Evolutionary conservation across 2,113 vertebrate genomes (phyloP), one percentile per base, ranked within the genome.

Genomic region (Vanacampus margaritifer): DNA sequence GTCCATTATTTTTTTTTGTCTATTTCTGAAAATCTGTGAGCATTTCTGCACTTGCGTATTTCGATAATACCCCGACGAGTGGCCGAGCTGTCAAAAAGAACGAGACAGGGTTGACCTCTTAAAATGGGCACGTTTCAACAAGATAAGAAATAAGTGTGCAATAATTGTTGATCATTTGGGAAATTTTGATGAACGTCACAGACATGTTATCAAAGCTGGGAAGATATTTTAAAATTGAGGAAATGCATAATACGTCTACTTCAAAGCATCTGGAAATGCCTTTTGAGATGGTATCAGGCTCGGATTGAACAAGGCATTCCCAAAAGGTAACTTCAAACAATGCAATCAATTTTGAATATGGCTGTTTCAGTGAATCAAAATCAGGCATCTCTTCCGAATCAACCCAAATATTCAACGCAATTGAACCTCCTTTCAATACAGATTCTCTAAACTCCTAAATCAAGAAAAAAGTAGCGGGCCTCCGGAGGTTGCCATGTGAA

Each of bases 381-480:
- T 10, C 58, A n/a, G 53, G 53, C 48, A 23, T 58, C 51, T 53
- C 9, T 39, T 11, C n/a, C 60, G 17, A 74, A 73, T 61, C n/a
- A 73, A 65, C 60, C 50, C 67, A 76, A 67, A 75, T 35, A 59
- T 65, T 83, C 3, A 7, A 72, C 67, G 67, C 67, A 66, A 72
- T 66, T 68, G 1, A 71, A 65, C 53, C 58, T 61, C n/a, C 65
- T 54, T 71, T 57, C n/a, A 53, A 58, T 35, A 62, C 68, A 65
- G 56, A 76, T 84, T 78, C 5, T 16, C 65, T 81, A 64, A 74
- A 71, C 69, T 83, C 19, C 61, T 59, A 59, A 21, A 78, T 75
- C 21, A 51, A 37, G 14, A 65, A 60, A 65, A 59, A 10, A 19
- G 28, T 26, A 24, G 65, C 28, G 16, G 56, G 61, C n/a, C n/a